Evolutionary conservation across 1,140 invertebrate species (phyloP).

Genomic region (Colletes latitarsis): DNA sequence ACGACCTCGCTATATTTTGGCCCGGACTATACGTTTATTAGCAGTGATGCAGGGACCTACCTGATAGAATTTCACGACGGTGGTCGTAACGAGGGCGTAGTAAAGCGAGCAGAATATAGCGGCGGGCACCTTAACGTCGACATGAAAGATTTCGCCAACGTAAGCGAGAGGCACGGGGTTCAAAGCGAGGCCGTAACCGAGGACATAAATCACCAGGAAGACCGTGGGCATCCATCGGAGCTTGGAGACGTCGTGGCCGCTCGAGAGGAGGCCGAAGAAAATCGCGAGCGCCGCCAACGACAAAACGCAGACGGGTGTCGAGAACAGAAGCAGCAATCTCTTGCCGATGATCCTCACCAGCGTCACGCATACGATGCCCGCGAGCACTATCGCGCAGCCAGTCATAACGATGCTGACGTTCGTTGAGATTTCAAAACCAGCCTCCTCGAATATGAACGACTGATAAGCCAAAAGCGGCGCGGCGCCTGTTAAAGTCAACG

Average conservation of each 20-base stretch:
- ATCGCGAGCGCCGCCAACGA: slow-evolving; percentile 84
- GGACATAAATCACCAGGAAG: slow-evolving; percentile 74
- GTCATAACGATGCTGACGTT: slow-evolving; percentile 89
- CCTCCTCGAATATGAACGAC: slow-evolving; percentile 87
- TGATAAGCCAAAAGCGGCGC: slow-evolving; percentile 94
- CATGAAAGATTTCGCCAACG: slow-evolving; percentile 79
- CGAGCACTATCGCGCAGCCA: slow-evolving; percentile 88
- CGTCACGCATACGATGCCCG: slow-evolving; percentile 85
- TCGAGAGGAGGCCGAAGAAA: slow-evolving; percentile 83
- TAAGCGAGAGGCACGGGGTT: slow-evolving; percentile 79
- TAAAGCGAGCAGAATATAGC: slow-evolving; percentile 76
- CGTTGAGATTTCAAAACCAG: slow-evolving; percentile 86
- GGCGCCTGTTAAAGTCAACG: slow-evolving; percentile 91
- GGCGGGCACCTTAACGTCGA: slow-evolving; percentile 78
- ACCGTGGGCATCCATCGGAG: slow-evolving; percentile 72
- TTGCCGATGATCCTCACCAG: slow-evolving; percentile 90
- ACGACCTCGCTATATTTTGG: too few species aligned
- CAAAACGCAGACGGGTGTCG: slow-evolving; percentile 84
- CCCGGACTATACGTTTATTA: slow-evolving; percentile 14
- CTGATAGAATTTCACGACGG: slow-evolving; percentile 78
- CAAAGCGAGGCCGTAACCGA: slow-evolving; percentile 75
- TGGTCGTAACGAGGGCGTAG: slow-evolving; percentile 73
- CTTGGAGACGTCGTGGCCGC: slow-evolving; percentile 74
- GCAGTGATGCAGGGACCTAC: slow-evolving; percentile 54
- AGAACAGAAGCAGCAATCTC: slow-evolving; percentile 86